These are phyloP conservation scores for Zonitis immaculata DNA, from an alignment of 2,888 invertebrate species.

Conservation along the genomic window DNA sequence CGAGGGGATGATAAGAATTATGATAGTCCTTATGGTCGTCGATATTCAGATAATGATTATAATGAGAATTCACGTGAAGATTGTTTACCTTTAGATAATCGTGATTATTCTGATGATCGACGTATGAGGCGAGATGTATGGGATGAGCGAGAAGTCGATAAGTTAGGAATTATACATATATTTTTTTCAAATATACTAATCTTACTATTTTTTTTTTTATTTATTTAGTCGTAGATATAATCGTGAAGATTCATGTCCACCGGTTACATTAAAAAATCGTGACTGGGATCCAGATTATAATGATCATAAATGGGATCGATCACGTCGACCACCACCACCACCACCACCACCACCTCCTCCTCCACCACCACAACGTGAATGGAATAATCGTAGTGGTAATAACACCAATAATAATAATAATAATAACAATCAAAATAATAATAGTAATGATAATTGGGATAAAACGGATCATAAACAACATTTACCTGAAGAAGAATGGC, in stretches of 20 bases:
- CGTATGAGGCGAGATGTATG: constrained; percentile 41
- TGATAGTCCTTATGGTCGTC: constrained; percentile 50
- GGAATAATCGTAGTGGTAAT: neutral
- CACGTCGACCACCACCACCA: constrained; percentile 49
- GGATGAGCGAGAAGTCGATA: constrained; percentile 42
- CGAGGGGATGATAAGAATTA: constrained; percentile 42
- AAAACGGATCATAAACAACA: constrained; percentile 41
- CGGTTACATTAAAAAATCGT: constrained; percentile 33
- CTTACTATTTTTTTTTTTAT: constrained; percentile 1
- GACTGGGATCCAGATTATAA: constrained; percentile 45
- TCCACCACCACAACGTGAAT: neutral
- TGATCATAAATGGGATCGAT: constrained; percentile 50
- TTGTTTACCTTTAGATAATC: constrained; percentile 32
- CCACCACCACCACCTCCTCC: constrained; percentile 44
- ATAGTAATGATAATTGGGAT: constrained; percentile 43
- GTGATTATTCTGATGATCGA: constrained; percentile 43
- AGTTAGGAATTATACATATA: constrained; percentile 24
- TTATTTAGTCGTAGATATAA: constrained; percentile 27
- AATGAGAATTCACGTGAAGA: constrained; percentile 41
- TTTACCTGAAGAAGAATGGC: constrained; percentile 45
- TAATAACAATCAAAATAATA: too few species aligned
- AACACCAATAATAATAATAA: constrained; percentile 40
- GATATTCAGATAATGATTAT: constrained; percentile 44
- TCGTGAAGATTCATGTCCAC: constrained; percentile 35
- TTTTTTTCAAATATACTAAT: constrained; percentile 3